A percentile compares a stretch with the other conserved stretches of the same genome.
Conservation (phyloP, 2,113 vertebrate genomes). For the Cyrtonyx montezumae region DNA sequence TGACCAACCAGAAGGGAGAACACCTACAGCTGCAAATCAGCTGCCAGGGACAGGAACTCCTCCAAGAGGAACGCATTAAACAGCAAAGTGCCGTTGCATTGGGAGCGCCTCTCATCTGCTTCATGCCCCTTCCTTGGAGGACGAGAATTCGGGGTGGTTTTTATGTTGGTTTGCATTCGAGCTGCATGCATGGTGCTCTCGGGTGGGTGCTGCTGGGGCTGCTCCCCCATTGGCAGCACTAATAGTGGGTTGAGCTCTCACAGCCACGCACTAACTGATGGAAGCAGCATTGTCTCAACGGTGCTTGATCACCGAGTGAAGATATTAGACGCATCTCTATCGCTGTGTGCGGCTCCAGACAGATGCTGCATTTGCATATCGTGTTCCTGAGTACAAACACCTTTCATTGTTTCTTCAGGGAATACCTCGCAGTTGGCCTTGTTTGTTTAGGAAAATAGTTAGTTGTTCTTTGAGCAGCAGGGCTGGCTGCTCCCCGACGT, state of each 20-base stretch:
- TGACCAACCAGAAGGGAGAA: constrained; percentile 12
- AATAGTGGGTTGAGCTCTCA: neutral
- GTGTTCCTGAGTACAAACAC: constrained; percentile 28
- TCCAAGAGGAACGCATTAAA: neutral
- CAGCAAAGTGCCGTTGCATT: neutral
- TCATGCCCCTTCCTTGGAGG: neutral
- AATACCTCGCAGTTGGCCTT: constrained; percentile 59
- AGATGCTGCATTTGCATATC: constrained; percentile 57
- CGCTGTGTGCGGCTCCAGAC: neutral
- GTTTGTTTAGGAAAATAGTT: constrained; percentile 67
- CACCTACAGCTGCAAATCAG: neutral
- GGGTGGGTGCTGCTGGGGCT: neutral
- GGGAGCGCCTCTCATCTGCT: neutral
- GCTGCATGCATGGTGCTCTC: accelerated
- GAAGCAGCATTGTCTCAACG: neutral
- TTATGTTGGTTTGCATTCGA: neutral
- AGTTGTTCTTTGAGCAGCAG: neutral
- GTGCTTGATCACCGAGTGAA: neutral
- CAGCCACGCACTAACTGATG: neutral
- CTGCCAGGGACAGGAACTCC: neutral
- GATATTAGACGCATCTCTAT: neutral
- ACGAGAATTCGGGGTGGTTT: neutral
- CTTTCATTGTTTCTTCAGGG: constrained; percentile 54
- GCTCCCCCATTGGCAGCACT: neutral
- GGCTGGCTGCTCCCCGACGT: neutral